A percentile compares a stretch with the other conserved stretches of the same genome.
Conservation (phyloP, 1,140 invertebrate genomes). For the Drosophila melanogaster region Release_6_plus_ISO1_MT NT_037436.4:13080001-13080500, state of each 20-base stretch:
- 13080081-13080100: conserved; percentile 78
- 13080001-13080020: conserved; percentile 71
- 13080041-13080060: conserved; percentile 61
- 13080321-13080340: conserved; percentile 66
- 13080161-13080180: conserved; percentile 67
- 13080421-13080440: neutral
- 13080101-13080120: conserved; percentile 30
- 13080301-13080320: conserved; percentile 64
- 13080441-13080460: neutral
- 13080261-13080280: conserved; percentile 84
- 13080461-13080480: neutral
- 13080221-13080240: conserved; percentile 42
- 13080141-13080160: conserved; percentile 46
- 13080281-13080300: conserved; percentile 78
- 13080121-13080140: conserved; percentile 50
- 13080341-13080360: conserved; percentile 84
- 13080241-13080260: conserved; percentile 71
- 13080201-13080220: conserved; percentile 51
- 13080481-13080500: neutral
- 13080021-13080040: conserved; percentile 14
- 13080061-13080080: conserved; percentile 73
- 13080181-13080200: conserved; percentile 75
- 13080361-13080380: conserved; percentile 79
- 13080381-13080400: conserved; percentile 71
- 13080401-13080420: conserved; percentile 42